Percentiles rank a stretch among this genome's conserved stretches.
phyloP scores from a whole-genome alignment of 2,888 invertebrate genomes.

The Fissipunctia ypsillon region DNA sequence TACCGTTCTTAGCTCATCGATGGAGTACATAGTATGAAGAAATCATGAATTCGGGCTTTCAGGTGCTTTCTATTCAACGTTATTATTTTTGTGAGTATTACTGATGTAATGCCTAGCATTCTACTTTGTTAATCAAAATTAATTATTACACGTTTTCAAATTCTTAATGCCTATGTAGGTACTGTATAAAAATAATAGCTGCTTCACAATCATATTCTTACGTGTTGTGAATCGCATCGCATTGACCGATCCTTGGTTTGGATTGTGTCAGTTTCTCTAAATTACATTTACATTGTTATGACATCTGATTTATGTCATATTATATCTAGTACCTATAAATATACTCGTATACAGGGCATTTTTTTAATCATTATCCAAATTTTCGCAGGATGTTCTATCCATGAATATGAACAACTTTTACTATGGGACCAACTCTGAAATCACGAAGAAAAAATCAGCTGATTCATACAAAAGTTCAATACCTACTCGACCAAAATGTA shows the following conservation, averaged over 20 bases:
- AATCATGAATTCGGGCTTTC: background rate
- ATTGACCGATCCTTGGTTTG: background rate
- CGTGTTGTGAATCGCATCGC: background rate
- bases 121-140: constrained; percentile 14
- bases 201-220: background rate
- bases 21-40: background rate
- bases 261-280: background rate
- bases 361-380: no score
- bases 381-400: no score
- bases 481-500: no score
- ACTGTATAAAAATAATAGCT: background rate
- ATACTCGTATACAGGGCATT: no score
- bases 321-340: background rate
- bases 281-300: background rate
- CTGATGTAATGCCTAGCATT: constrained; percentile 16
- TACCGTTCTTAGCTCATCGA: background rate
- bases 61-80: background rate
- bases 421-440: no score
- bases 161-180: background rate
- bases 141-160: background rate
- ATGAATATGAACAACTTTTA: no score
- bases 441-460: no score
- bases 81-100: background rate
- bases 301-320: constrained; percentile 12
- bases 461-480: no score